These are phyloP conservation scores for Sphenopsis melanotis DNA, from an alignment of 2,797 vertebrate genomes.

Conservation along the genomic window DNA sequence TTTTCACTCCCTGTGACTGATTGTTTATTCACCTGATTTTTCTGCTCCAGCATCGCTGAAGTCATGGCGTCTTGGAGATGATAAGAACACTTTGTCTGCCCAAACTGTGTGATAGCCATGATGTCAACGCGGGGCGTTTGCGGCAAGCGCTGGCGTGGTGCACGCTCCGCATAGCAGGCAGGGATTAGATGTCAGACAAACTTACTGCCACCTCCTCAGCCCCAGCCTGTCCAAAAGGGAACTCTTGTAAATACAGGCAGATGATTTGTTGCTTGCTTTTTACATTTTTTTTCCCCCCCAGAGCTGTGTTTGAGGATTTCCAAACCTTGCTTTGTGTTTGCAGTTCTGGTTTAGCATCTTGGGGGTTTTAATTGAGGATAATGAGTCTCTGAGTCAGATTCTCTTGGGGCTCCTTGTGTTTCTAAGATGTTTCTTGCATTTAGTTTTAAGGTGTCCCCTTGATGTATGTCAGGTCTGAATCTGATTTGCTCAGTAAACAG, in stretches of 20 bases:
- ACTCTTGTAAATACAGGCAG: not conserved
- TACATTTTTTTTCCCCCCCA: too few relatives aligned
- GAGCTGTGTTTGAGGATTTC: not conserved
- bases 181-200: not conserved
- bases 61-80: not conserved
- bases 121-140: not conserved
- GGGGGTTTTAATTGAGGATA: not conserved
- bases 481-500: not conserved
- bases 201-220: not conserved
- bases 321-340: not conserved
- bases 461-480: not conserved
- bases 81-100: conserved; percentile 3
- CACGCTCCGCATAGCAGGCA: not conserved
- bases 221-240: not conserved
- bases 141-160: not conserved
- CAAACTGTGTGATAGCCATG: not conserved
- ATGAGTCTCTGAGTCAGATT: not conserved
- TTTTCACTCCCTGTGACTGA: conserved; percentile 28
- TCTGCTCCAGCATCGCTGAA: conserved; percentile 19
- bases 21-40: conserved; percentile 67
- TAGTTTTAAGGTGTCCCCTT: not conserved
- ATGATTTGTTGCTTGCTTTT: not conserved
- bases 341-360: not conserved
- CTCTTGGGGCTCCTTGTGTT: not conserved
- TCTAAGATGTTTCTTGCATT: not conserved